phyloP scores from a whole-genome alignment of 2,888 invertebrate genomes.

The Myathropa florea region DNA sequence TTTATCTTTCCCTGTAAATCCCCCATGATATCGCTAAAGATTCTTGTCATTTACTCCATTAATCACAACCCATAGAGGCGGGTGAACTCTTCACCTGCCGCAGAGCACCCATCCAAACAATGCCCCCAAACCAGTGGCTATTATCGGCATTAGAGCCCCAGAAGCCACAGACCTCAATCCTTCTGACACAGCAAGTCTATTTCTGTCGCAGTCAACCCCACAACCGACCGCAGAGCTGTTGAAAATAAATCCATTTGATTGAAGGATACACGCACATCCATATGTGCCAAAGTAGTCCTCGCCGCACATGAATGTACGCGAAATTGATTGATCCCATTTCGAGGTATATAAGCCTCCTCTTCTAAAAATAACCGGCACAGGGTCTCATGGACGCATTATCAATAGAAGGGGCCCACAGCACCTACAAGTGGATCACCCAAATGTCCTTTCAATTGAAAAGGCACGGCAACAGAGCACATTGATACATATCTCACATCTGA shows the following conservation, averaged over 20 bases:
- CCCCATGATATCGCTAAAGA: no score
- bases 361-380: slow-evolving; percentile 1
- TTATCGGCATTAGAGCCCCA: background rate
- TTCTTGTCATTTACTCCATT: no score
- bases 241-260: slow-evolving; percentile 1
- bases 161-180: background rate
- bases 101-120: background rate
- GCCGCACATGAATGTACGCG: background rate
- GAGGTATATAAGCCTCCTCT: background rate
- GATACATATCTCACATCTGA: background rate
- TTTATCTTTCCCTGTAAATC: no score
- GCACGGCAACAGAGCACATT: background rate
- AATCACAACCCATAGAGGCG: no score
- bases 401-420: background rate
- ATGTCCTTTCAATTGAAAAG: slow-evolving; percentile 18
- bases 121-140: background rate
- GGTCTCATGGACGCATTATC: background rate
- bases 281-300: background rate
- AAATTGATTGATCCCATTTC: slow-evolving; percentile 21
- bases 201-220: background rate
- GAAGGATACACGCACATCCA: background rate
- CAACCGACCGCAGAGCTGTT: background rate
- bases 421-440: background rate
- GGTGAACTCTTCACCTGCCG: background rate
- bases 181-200: background rate